Conservation (phyloP, 1,140 invertebrate genomes). For the Prorops nasuta region DNA sequence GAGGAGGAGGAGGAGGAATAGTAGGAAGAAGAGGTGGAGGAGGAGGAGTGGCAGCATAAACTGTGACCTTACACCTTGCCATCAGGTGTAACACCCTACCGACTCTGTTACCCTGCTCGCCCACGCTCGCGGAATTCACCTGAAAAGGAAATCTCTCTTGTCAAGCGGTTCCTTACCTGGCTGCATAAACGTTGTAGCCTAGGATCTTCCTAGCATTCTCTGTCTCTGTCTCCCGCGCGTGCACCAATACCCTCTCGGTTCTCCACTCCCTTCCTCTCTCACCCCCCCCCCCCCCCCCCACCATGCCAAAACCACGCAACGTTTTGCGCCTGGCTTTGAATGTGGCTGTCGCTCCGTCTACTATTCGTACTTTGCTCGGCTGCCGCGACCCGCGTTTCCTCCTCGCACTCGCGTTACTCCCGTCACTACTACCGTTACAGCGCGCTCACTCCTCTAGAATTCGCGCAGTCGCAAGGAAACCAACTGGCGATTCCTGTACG, state of each 20-base stretch:
- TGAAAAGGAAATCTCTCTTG: conserved; percentile 48
- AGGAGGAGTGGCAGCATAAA: conserved; percentile 15
- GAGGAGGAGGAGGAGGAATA: neutral
- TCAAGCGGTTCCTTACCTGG: too few species aligned
- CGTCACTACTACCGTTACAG: too few species aligned
- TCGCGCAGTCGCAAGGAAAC: neutral
- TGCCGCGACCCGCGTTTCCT: conserved; percentile 4
- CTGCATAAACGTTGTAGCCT: too few species aligned
- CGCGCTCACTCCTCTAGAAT: too few species aligned
- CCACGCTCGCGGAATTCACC: conserved; percentile 47
- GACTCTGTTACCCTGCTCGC: conserved; percentile 40
- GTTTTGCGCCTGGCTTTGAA: too few species aligned
- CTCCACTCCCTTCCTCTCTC: neutral
- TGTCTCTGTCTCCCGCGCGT: too few species aligned
- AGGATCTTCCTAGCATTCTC: neutral
- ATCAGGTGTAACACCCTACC: conserved; percentile 25
- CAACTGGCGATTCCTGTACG: conserved; percentile 10
- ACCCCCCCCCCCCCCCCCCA: neutral
- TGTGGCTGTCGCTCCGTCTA: too few species aligned
- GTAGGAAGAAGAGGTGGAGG: neutral
- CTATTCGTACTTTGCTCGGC: neutral
- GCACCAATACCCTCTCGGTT: neutral
- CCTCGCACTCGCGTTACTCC: too few species aligned
- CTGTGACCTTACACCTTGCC: conserved; percentile 34
- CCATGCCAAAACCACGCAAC: too few species aligned